Base-by-base conservation (phyloP, 2,113 vertebrate genomes). In the Passer domesticus region DNA sequence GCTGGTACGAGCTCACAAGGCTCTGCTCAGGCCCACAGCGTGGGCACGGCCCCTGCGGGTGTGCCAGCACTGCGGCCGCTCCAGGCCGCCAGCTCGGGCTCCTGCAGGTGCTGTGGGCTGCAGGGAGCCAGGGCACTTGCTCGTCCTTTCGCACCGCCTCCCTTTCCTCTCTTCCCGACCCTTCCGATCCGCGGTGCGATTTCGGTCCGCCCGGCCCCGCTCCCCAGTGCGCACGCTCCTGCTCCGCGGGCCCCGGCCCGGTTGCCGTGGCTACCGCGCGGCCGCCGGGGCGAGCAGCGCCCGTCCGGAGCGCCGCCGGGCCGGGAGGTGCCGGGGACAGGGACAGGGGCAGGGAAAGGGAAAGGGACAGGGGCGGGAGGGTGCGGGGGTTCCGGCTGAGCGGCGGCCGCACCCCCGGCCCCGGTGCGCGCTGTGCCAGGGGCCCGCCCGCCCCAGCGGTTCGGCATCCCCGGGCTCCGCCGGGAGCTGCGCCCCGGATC, bases 131-230 rank as follows among this genome's bases (percentile, higher is more conserved):
- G 9, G 8, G 16, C 0, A 24, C 2, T 1, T 5, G 16, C 19
- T 14, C 7, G 2, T 2, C 7, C 25, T 11, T 31, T 1, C 10
- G 0, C 27, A 1, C 12, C 11, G 9, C 33, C 6, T 9, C 13
- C 28, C 31, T 2, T 23, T 2, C 12, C 9, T 7, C 14, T 7
- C 12, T 3, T 4, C 3, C 11, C 0, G 25, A 7, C 39, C 7
- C 7, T 6, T 10, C 14, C 2, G 6, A 2, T 1, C 9, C 14
- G 30, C 0, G 49, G 4, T 1, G 1, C 7, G 3, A 2, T 28
- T 0, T 1, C 7, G 2, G 35, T 0, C 20, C 1, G 18, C 41
- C 1, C 21, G 10, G 63, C 30, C 21, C 35, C 24, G 15, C 31
- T 50, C 14, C 37, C 0, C 69, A 17, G n/a, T 11, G 67, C 86